Percentiles rank a stretch among this genome's conserved stretches.
Evolutionary conservation across 2,113 vertebrate species (phyloP).

Genomic region (Andinoacara biseriatus): DNA sequence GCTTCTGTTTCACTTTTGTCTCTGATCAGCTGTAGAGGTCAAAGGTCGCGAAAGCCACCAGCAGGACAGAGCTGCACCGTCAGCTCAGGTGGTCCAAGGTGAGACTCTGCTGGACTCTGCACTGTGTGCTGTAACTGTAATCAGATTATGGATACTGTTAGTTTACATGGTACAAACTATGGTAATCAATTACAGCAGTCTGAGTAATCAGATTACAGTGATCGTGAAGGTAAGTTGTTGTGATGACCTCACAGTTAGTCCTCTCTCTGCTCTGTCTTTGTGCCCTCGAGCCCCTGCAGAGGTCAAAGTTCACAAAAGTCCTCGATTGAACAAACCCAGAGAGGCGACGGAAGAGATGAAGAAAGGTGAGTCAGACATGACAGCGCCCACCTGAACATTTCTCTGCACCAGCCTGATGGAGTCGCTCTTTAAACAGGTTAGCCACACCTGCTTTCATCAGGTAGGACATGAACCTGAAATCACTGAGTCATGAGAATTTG

Average conservation of each 20-base stretch:
- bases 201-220: background rate
- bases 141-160: background rate
- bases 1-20: slow-evolving; percentile 13
- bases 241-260: background rate
- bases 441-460: background rate
- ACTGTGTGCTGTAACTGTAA: background rate
- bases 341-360: slow-evolving; percentile 41
- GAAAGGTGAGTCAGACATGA: slow-evolving; percentile 78
- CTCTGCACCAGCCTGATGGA: background rate
- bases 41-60: slow-evolving; percentile 78
- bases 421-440: background rate
- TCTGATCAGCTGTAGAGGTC: slow-evolving; percentile 70
- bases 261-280: slow-evolving; percentile 14
- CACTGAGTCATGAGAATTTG: background rate
- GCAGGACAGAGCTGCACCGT: slow-evolving; percentile 54
- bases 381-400: background rate
- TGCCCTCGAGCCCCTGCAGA: slow-evolving; percentile 38
- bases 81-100: slow-evolving; percentile 44
- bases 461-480: background rate
- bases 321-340: slow-evolving; percentile 18
- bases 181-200: background rate
- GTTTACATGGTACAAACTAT: background rate
- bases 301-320: slow-evolving; percentile 56
- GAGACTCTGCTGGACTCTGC: slow-evolving; percentile 16
- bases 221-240: background rate